These are phyloP conservation scores for Amniataba percoides DNA, from an alignment of 2,797 vertebrate genomes.

Conservation along the genomic window DNA sequence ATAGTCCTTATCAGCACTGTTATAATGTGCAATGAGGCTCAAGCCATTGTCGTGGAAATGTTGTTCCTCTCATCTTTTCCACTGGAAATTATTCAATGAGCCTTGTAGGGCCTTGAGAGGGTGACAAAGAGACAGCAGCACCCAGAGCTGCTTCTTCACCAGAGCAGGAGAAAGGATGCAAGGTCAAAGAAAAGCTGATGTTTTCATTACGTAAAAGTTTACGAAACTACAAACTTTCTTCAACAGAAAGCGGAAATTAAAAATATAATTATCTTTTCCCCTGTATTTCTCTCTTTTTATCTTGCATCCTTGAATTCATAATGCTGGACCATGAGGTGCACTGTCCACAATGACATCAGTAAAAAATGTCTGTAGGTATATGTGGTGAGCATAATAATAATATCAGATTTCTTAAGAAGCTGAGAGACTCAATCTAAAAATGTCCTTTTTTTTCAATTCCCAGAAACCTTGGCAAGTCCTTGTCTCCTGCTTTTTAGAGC, in stretches of 20 bases:
- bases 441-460: neutral
- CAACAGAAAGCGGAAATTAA: neutral
- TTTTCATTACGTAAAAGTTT: constrained; percentile 14
- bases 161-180: neutral
- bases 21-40: constrained; percentile 61
- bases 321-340: neutral
- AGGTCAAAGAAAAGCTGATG: neutral
- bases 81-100: constrained; percentile 43
- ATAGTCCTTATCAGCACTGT: constrained; percentile 48
- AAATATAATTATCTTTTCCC: neutral
- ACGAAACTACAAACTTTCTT: neutral
- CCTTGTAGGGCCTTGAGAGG: constrained; percentile 4
- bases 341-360: constrained; percentile 15
- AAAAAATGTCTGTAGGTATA: neutral
- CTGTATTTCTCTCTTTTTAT: constrained; percentile 16
- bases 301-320: constrained; percentile 8
- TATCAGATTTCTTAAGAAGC: constrained; percentile 12
- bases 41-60: constrained; percentile 67
- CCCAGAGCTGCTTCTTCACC: constrained; percentile 2
- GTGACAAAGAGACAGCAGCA: constrained; percentile 1
- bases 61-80: constrained; percentile 2
- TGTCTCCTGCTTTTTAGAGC: constrained; percentile 9
- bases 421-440: neutral
- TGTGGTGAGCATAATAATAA: constrained; percentile 15
- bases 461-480: neutral